Evolutionary conservation across 2,113 vertebrate genomes (phyloP).

Genomic region (Ginglymostoma cirratum): DNA sequence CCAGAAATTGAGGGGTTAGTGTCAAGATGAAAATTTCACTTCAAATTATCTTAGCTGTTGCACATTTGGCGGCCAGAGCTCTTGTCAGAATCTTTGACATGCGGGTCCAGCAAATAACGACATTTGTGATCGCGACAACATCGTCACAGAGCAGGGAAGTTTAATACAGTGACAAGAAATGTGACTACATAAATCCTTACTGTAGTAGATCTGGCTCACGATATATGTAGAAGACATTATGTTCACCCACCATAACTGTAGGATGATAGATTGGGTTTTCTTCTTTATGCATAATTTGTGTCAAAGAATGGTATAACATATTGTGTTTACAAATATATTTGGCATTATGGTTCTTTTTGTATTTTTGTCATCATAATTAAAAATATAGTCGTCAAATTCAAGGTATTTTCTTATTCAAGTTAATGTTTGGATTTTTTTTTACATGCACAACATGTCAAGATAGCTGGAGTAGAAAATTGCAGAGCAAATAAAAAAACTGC

Average conservation of each 20-base stretch:
- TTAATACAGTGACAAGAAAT: slow-evolving; percentile 88
- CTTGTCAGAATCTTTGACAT: slow-evolving; percentile 86
- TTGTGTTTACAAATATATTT: slow-evolving; percentile 5
- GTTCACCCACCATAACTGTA: slow-evolving; percentile 12
- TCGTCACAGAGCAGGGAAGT: slow-evolving; percentile 77
- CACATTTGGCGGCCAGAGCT: slow-evolving; percentile 74
- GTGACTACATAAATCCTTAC: slow-evolving; percentile 93
- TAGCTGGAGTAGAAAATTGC: neutral
- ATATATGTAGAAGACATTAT: slow-evolving; percentile 3
- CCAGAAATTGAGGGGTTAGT: slow-evolving; percentile 85
- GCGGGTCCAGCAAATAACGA: slow-evolving; percentile 75
- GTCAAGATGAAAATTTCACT: slow-evolving; percentile 92
- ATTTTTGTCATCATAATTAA: slow-evolving; percentile 11
- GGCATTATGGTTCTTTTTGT: neutral
- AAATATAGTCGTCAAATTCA: slow-evolving; percentile 22
- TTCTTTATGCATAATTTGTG: neutral
- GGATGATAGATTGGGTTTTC: slow-evolving; percentile 10
- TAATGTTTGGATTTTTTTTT: neutral
- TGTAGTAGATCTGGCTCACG: slow-evolving; percentile 60
- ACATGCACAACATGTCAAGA: neutral
- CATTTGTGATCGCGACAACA: slow-evolving; percentile 81
- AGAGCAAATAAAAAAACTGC: neutral
- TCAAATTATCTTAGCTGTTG: slow-evolving; percentile 85
- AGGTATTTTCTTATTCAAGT: slow-evolving; percentile 10
- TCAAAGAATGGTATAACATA: neutral